These are phyloP conservation scores for Rhynchonycteris naso DNA, from an alignment of 2,797 vertebrate species.

Conservation along the genomic window DNA sequence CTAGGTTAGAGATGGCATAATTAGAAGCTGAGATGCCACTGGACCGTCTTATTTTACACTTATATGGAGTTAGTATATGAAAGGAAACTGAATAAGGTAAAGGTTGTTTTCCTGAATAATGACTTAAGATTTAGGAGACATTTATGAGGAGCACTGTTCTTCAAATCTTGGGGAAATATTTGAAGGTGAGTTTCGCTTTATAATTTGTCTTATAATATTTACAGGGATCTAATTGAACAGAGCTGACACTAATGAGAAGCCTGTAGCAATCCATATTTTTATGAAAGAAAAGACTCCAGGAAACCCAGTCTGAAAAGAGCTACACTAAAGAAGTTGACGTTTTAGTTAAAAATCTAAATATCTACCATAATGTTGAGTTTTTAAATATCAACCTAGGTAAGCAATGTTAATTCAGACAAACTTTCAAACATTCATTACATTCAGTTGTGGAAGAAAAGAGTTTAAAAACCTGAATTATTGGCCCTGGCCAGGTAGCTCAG, in stretches of 20 bases:
- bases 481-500: no score
- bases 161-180: constrained; percentile 20
- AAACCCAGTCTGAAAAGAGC: constrained; percentile 9
- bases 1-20: not conserved
- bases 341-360: constrained; percentile 51
- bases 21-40: not conserved
- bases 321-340: not conserved
- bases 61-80: not conserved
- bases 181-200: constrained; percentile 37
- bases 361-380: constrained; percentile 53
- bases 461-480: not conserved
- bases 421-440: not conserved
- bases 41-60: not conserved
- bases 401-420: constrained; percentile 9
- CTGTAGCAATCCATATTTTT: constrained; percentile 19
- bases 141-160: not conserved
- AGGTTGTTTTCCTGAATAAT: not conserved
- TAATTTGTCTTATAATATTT: not conserved
- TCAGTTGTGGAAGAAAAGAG: not conserved
- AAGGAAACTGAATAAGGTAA: not conserved
- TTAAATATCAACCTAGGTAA: constrained; percentile 20
- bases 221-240: constrained; percentile 1
- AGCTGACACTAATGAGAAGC: constrained; percentile 26
- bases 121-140: not conserved
- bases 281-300: constrained; percentile 30